phyloP scores from a whole-genome alignment of 2,113 vertebrate genomes.

The Lophochroa leadbeateri region DNA sequence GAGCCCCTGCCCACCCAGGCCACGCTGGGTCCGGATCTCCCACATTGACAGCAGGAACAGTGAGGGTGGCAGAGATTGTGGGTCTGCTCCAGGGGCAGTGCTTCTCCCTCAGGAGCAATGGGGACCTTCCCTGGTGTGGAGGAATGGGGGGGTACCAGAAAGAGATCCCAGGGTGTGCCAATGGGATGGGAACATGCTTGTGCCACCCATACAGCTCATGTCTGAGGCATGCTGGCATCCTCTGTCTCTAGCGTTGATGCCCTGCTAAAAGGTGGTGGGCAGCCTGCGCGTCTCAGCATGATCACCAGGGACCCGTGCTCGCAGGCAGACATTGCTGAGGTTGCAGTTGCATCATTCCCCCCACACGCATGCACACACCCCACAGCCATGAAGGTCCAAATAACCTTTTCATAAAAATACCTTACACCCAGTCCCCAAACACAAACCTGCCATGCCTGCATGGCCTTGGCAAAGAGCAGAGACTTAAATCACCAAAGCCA shows the following conservation, averaged over 20 bases:
- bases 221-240: not conserved
- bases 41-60: not conserved
- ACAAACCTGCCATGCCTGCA: not conserved
- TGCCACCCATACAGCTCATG: not conserved
- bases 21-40: not conserved
- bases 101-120: not conserved
- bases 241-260: fast-evolving
- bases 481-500: not conserved
- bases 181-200: not conserved
- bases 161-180: fast-evolving
- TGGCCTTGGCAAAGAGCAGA: not conserved
- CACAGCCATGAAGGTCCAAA: not conserved
- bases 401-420: not conserved
- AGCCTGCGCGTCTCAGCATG: not conserved
- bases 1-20: constrained; percentile 36
- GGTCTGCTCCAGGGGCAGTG: not conserved
- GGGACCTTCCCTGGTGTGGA: not conserved
- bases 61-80: not conserved
- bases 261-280: not conserved
- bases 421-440: not conserved
- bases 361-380: fast-evolving
- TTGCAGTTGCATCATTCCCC: not conserved
- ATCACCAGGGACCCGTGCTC: not conserved
- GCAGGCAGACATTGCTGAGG: not conserved
- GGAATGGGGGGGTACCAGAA: not conserved